Evolutionary conservation across 2,797 vertebrate species (phyloP).

Genomic region (Malurus splendens): DNA sequence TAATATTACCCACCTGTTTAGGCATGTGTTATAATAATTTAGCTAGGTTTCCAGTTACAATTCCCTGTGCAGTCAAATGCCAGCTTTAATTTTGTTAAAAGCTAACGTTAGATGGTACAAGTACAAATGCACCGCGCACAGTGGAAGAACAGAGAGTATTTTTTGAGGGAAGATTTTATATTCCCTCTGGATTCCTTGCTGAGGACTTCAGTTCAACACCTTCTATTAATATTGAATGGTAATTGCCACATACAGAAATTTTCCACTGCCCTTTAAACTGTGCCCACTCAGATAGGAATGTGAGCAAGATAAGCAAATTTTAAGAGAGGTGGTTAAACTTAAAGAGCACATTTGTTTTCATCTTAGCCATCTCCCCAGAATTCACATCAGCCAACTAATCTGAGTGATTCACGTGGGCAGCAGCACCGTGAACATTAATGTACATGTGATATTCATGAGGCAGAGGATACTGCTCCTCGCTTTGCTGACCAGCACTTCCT

Average conservation of each 20-base stretch:
- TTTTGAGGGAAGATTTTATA: background rate
- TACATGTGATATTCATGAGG: slow-evolving; percentile 8
- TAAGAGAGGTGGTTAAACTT: slow-evolving; percentile 2
- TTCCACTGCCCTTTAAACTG: slow-evolving; percentile 12
- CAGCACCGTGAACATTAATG: background rate
- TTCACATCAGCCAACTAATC: background rate
- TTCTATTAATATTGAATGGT: slow-evolving; percentile 3
- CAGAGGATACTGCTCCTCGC: background rate
- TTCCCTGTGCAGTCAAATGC: background rate
- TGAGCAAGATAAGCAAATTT: slow-evolving; percentile 12
- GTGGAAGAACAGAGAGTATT: background rate
- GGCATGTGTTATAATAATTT: background rate
- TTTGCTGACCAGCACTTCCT: slow-evolving; percentile 33
- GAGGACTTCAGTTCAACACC: background rate
- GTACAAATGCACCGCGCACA: background rate
- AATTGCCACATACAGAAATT: background rate
- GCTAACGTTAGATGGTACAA: background rate
- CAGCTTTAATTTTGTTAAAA: slow-evolving; percentile 9
- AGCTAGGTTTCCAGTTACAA: background rate
- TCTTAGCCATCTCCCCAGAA: background rate
- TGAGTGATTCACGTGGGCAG: background rate
- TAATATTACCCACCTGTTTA: background rate
- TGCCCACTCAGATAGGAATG: background rate
- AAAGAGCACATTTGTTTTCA: slow-evolving; percentile 24
- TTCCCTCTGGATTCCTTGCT: background rate